A percentile compares a stretch with the other conserved stretches of the same genome.
These are phyloP conservation scores for Chrosomus eos DNA, from an alignment of 2,797 vertebrate species.

Conservation along the genomic window DNA sequence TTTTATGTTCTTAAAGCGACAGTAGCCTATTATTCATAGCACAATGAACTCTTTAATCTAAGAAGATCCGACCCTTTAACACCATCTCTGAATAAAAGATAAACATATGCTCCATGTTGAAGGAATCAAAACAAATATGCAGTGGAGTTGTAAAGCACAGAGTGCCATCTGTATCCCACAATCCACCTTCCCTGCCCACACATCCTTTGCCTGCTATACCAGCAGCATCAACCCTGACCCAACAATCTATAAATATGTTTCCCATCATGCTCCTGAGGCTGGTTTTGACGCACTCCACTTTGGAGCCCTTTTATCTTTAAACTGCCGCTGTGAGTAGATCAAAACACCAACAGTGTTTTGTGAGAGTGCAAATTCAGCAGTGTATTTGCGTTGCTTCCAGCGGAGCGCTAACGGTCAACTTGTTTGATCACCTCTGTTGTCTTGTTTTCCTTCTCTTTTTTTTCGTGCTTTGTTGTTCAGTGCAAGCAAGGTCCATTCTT, in stretches of 20 bases:
- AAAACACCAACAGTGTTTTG: conserved; percentile 25
- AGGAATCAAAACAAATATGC: neutral
- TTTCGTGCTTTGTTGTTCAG: conserved; percentile 50
- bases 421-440: conserved; percentile 43
- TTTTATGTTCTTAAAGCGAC: neutral
- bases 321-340: conserved; percentile 34
- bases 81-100: neutral
- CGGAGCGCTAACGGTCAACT: neutral
- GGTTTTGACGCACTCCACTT: conserved; percentile 35
- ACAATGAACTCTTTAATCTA: neutral
- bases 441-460: conserved; percentile 39
- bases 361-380: conserved; percentile 12
- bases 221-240: conserved; percentile 26
- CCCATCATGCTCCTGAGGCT: conserved; percentile 30
- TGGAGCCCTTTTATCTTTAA: conserved; percentile 47
- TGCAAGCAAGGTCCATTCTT: conserved; percentile 68
- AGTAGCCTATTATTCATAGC: neutral
- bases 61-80: neutral
- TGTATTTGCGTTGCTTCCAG: neutral
- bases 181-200: conserved; percentile 34
- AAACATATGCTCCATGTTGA: neutral
- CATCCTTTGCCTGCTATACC: conserved; percentile 14
- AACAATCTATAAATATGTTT: conserved; percentile 40
- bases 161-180: conserved; percentile 1
- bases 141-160: neutral